These are phyloP conservation scores for Pissodes strobi DNA, from an alignment of 1,140 invertebrate species.

Conservation along the genomic window DNA sequence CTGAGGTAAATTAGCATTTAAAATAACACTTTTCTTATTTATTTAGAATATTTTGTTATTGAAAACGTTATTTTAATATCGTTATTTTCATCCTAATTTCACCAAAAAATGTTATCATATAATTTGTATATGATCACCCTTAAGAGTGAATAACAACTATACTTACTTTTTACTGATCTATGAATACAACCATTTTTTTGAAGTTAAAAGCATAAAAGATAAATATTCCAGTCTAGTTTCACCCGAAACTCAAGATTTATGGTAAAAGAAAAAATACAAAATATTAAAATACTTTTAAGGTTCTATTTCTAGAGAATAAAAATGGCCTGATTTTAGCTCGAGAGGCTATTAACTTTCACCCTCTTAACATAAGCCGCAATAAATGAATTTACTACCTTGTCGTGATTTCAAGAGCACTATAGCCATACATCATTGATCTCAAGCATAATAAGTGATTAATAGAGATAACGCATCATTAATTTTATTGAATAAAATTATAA, in stretches of 20 bases:
- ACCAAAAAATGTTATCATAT: too few relatives aligned
- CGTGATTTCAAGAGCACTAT: background rate
- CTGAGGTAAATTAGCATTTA: too few relatives aligned
- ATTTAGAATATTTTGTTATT: too few relatives aligned
- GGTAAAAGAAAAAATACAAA: slow-evolving; percentile 8
- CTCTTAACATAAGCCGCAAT: slow-evolving; percentile 16
- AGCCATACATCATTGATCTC: background rate
- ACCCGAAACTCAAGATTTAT: slow-evolving; percentile 19
- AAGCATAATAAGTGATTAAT: background rate
- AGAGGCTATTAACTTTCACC: slow-evolving; percentile 12
- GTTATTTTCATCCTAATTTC: too few relatives aligned
- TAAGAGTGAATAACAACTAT: too few relatives aligned
- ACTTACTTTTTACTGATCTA: too few relatives aligned
- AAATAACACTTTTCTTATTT: too few relatives aligned
- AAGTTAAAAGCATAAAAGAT: slow-evolving; percentile 10
- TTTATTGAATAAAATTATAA: too few relatives aligned
- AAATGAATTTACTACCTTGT: slow-evolving; percentile 11
- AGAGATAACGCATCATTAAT: background rate
- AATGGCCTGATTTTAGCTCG: slow-evolving; percentile 2
- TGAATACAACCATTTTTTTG: too few relatives aligned
- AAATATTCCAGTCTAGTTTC: too few relatives aligned
- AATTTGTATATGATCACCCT: too few relatives aligned
- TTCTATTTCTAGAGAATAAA: slow-evolving; percentile 16
- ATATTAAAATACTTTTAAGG: slow-evolving; percentile 15
- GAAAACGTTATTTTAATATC: too few relatives aligned